Evolutionary conservation across 35 echinoderm and acorn worm species (phyloP), one percentile per base, ranked within the genome.

Genomic region (Apostichopus parvimensis): DNA sequence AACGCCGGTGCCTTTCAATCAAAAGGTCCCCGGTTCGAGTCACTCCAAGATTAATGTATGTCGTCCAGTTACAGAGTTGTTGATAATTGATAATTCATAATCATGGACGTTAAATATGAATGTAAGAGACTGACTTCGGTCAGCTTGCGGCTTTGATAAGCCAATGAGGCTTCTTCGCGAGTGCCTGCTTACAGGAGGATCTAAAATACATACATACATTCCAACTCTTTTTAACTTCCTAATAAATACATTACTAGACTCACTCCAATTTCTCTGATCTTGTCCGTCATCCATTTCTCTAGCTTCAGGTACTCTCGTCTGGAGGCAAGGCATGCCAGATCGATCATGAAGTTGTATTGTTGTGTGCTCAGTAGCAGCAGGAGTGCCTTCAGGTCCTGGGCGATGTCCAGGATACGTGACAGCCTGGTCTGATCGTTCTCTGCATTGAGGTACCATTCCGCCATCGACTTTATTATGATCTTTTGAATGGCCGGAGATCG

Each of bases 271-370:
- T 99, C 97, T 68, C 97, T 93, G 65, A 99, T 99, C 65, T 99
- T 99, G 78, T 99, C 97, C 0, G 95, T 99, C 92, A 99, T 94
- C 97, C 97, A 99, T 60, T 99, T 99, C 65, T 99, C 97, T 13
- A 99, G 92, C 57, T 99, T 99, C 9, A 99, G 95, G 64, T 99
- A 99, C 88, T 99, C 97, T 45, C 97, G 66, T 61, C 97, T 86
- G 15, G 97, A 99, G 2, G 97, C 97, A 0, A 99, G 93, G 92
- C 97, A 99, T 7, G 97, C 97, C 56, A 99, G 92, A 68, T 99
- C 97, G 18, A 99, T 99, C 71, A 99, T 95, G 79, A 99, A 99
- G 21, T 88, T 83, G 82, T 96, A 99, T 20, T 95, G 97, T 26
- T 95, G 94, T 52, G 93, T 95, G 92, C 93, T 99, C 78, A 99